Base-by-base conservation (phyloP, 1,140 invertebrate genomes). In the Ganaspis sp. region DNA sequence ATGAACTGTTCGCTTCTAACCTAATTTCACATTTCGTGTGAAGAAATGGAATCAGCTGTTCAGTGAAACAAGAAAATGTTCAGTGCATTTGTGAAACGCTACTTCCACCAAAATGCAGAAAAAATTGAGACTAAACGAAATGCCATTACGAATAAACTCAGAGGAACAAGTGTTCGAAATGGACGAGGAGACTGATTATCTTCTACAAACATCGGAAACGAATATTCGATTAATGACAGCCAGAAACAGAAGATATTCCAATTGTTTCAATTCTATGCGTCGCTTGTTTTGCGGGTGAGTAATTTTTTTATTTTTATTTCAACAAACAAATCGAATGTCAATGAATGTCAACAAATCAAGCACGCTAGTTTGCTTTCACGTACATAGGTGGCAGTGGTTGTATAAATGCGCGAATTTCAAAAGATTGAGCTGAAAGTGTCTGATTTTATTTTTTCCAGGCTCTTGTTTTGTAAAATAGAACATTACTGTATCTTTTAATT, bases 111-210 rank as follows among this genome's bases (percentile, higher is more conserved):
- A 64, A 64, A 64, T 64, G 58, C 23, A 64, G 23, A 70, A 58
- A 70, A 79, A 26, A 76, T 90, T 91, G 89, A 89, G 88, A 86
- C 85, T 93, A 86, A 93, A 94, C 87, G 92, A 93, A 77, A 89
- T 93, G 87, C 93, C 93, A 80, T 84, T 93, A 76, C 90, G 92
- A 81, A 84, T 92, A 17, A 91, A 90, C 76, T 91, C 91, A 75
- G 91, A 92, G 21, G 91, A 92, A 85, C 92, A 92, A 84, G 92
- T 93, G 84, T 94, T 94, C 88, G 93, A 94, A 88, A 93, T 93
- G 91, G 94, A 94, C 79, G 93, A 94, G 83, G 93, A 93, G 85
- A 93, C 92, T 34, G 94, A 94, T 82, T 94, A 93, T 88, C 91
- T 95, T 77, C 87, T 95, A 72, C 92, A 92, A 70, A 90, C 92